Evolutionary conservation across 2,797 vertebrate genomes (phyloP), one percentile per base, ranked within the genome.

Genomic region (Rhyacichthys aspro): DNA sequence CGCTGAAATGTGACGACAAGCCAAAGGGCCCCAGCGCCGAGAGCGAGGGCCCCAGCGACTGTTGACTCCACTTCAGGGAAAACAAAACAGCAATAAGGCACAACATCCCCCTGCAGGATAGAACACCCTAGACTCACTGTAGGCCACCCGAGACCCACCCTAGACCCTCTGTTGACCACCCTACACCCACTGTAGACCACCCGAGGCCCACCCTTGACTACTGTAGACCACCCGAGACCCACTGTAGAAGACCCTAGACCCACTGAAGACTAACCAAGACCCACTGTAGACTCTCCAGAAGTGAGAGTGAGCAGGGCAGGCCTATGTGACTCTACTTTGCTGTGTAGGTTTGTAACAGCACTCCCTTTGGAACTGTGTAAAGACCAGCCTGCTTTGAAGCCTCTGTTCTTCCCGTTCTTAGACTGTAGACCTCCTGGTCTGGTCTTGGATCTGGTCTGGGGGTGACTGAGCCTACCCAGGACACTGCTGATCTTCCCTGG

Each of bases 51-150:
- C 92, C 93, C 49, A 90, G 77, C 91, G 95, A 96, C 93, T 87
- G 86, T 79, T 82, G 82, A 85, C 74, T 68, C 44, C 62, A 82
- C 76, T 89, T 87, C 86, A 89, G 84, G 88, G 88, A 89, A 85
- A 87, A 89, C 63, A 71, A 83, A 90, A 82, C 85, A 91, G 89
- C 88, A 91, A 90, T 90, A 91, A 85, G 88, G 86, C 90, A 90
- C 89, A 91, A 73, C 64, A 60, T 66, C 70, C 73, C 65, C 70
- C 41, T 59, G 70, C 83, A 74, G 86, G 84, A 10, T 15, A 50
- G 32, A 36, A 6, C 48, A 16, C 32, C 18, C 14, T 45, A 16
- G 47, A 34, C 47, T 14, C 10, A n/a, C 7, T 9, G 11, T 15
- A 47, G n/a, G 33, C 46, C 46, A 23, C 5, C 2, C 5, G n/a